phyloP scores from a whole-genome alignment of 2,888 invertebrate species.

The Plebejus argus region DNA sequence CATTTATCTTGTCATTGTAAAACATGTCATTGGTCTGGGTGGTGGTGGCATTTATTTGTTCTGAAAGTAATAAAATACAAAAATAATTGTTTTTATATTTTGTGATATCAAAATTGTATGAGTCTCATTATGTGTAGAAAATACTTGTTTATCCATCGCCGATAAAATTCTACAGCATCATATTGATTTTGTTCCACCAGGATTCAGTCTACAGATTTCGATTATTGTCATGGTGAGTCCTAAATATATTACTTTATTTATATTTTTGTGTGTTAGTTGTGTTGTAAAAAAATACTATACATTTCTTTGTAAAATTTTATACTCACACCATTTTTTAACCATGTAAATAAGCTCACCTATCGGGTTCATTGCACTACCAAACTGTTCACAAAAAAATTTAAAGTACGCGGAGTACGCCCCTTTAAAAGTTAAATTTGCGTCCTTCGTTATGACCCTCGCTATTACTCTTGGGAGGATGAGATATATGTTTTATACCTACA shows the following conservation, averaged over 20 bases:
- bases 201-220: background rate
- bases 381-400: background rate
- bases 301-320: background rate
- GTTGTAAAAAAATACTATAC: background rate
- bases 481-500: background rate
- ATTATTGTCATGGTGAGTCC: slow-evolving; percentile 28
- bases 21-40: slow-evolving; percentile 10
- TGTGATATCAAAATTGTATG: background rate
- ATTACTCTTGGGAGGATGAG: background rate
- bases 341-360: background rate
- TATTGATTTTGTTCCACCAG: slow-evolving; percentile 13
- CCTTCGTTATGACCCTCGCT: background rate
- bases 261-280: background rate
- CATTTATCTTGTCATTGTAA: background rate
- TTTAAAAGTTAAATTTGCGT: background rate
- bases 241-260: background rate
- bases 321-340: background rate
- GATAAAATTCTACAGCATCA: background rate
- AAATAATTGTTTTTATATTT: background rate
- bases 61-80: background rate
- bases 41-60: slow-evolving; percentile 4
- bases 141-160: background rate
- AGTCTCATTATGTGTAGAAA: background rate
- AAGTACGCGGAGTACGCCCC: background rate
- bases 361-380: background rate